A percentile compares a stretch with the other conserved stretches of the same genome.
phyloP scores from a whole-genome alignment of 2,888 invertebrate genomes.

The Thereva unica region DNA sequence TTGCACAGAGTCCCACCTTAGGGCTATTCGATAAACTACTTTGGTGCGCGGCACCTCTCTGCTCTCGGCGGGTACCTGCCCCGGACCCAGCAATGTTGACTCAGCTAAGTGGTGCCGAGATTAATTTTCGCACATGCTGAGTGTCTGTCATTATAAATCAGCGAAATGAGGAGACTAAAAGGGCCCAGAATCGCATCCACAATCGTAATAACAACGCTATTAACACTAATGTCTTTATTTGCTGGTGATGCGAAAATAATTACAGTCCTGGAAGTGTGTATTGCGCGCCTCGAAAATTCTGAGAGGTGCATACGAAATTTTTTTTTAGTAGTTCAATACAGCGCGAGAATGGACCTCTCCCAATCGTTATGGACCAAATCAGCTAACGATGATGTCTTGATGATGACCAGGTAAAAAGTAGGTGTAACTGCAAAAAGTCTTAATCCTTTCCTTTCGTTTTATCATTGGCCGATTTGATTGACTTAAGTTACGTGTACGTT shows the following conservation, averaged over 20 bases:
- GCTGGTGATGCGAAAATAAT: slow-evolving; percentile 42
- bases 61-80: not conserved
- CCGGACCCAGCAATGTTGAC: slow-evolving; percentile 2
- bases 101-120: slow-evolving; percentile 26
- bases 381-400: too few relatives aligned
- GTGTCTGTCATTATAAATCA: slow-evolving; percentile 39
- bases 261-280: slow-evolving; percentile 2
- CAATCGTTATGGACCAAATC: too few relatives aligned
- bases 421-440: too few relatives aligned
- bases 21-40: not conserved
- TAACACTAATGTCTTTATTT: slow-evolving; percentile 59
- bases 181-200: slow-evolving; percentile 9
- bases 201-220: slow-evolving; percentile 56
- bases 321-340: too few relatives aligned
- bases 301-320: too few relatives aligned
- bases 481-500: too few relatives aligned
- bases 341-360: too few relatives aligned
- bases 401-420: too few relatives aligned
- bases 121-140: slow-evolving; percentile 41
- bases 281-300: too few relatives aligned
- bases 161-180: slow-evolving; percentile 33
- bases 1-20: not conserved
- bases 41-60: not conserved
- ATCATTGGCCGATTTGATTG: too few relatives aligned
- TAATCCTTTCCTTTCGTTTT: too few relatives aligned